A percentile compares a stretch with the other conserved stretches of the same genome.
Conservation (phyloP, 1,140 invertebrate genomes). For the Nixonia krombeini region DNA sequence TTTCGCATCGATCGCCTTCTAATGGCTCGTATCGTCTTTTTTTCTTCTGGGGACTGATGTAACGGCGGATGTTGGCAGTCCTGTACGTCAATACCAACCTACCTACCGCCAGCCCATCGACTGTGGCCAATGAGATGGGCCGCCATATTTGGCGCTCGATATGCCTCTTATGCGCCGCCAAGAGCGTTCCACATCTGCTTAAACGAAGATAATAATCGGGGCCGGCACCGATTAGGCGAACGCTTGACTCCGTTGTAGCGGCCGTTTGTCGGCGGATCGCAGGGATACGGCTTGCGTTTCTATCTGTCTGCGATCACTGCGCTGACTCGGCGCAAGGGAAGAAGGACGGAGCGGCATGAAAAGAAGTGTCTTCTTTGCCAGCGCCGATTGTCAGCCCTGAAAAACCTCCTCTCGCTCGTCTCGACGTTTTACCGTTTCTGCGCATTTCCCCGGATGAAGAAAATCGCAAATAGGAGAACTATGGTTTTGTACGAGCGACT, state of each 20-base stretch:
- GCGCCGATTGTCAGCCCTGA: not conserved
- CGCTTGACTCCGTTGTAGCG: constrained; percentile 23
- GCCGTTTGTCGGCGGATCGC: constrained; percentile 48
- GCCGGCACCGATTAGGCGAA: constrained; percentile 47
- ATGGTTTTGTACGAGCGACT: too few relatives aligned
- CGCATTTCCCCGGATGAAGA: too few relatives aligned
- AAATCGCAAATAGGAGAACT: too few relatives aligned
- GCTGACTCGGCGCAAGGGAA: constrained; percentile 34
- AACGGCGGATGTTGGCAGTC: constrained; percentile 19
- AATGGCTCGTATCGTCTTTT: too few relatives aligned
- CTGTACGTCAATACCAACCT: not conserved
- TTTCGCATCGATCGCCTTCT: too few relatives aligned
- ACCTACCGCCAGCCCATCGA: constrained; percentile 12
- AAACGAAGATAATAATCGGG: constrained; percentile 50
- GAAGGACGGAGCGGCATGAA: not conserved
- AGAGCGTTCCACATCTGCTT: constrained; percentile 47
- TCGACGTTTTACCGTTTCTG: too few relatives aligned
- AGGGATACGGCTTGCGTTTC: constrained; percentile 28
- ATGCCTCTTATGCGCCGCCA: constrained; percentile 25
- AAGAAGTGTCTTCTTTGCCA: constrained; percentile 4
- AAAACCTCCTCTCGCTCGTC: too few relatives aligned
- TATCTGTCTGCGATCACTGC: constrained; percentile 45
- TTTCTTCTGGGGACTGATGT: constrained; percentile 23
- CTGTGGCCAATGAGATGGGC: constrained; percentile 15
- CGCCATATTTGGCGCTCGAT: constrained; percentile 39